Base-by-base conservation (phyloP, 1,140 invertebrate genomes). In the Drosophila sturtevanti region DNA sequence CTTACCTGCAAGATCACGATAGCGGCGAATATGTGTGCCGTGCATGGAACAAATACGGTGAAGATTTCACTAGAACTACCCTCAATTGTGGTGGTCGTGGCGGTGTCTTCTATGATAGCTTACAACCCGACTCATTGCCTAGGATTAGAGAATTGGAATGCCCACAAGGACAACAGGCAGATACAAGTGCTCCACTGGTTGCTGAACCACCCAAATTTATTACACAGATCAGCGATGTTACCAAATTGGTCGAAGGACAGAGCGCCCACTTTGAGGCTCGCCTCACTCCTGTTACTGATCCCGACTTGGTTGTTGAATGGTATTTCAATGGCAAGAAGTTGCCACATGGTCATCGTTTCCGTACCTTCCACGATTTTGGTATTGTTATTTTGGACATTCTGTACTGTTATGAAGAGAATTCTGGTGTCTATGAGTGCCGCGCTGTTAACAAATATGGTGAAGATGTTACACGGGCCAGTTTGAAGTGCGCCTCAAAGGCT, bases 371-470 rank as follows among this genome's bases (percentile, higher is more conserved):
- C 91, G 98, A 99, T 91, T 99, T 99, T 93, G 98, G 96, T 68
- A 98, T 98, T 90, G 98, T 99, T 31, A 98, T 98, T 79, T 93
- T 99, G 66, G 98, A 99, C 85, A 98, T 99, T 68, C 92, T 99
- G 1, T 99, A 99, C 91, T 98, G 97, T 79, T 99, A 99, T 90
- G 97, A 97, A 92, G 98, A 99, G 93, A 99, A 99, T 92, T 98
- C 97, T 54, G 98, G 98, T 31, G 94, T 96, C 16, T 98, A 98
- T 86, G 97, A 98, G 93, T 98, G 97, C 90, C 94, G 97, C 73
- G 98, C 98, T 16, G 95, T 95, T 11, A 99, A 99, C 87, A 97
- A 97, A 91, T 94, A 97, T 66, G 98, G 98, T n/a, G 94, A 96
- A 87, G 98, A 98, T 91, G 94, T 94, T 0, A 99, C 98, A 0